phyloP scores from a whole-genome alignment of 2,888 invertebrate species.

The Agrochola lota region DNA sequence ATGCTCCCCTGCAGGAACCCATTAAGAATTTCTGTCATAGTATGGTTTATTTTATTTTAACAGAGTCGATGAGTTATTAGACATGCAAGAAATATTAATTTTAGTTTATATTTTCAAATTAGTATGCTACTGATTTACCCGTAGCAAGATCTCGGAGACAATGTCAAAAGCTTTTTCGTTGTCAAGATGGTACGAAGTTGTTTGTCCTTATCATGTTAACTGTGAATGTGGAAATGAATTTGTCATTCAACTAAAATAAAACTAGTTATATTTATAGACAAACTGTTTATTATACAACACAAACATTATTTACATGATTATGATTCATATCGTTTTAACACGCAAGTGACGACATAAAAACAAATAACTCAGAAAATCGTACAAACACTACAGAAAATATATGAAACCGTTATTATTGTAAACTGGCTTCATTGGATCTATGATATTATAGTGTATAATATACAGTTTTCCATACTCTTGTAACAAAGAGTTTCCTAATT shows the following conservation, averaged over 20 bases:
- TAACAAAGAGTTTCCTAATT: slow-evolving; percentile 70
- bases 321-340: slow-evolving; percentile 73
- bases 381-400: slow-evolving; percentile 55
- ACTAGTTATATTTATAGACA: slow-evolving; percentile 62
- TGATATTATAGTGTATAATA: slow-evolving; percentile 51
- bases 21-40: not conserved
- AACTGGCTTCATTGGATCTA: slow-evolving; percentile 76
- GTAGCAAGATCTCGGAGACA: not conserved
- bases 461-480: slow-evolving; percentile 54
- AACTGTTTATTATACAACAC: slow-evolving; percentile 85
- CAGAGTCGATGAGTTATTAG: not conserved
- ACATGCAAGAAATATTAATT: not conserved
- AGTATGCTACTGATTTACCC: not conserved
- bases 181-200: not conserved
- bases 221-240: not conserved
- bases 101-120: not conserved
- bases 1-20: not conserved
- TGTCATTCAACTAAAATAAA: slow-evolving; percentile 14
- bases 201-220: not conserved
- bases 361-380: slow-evolving; percentile 72
- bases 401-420: slow-evolving; percentile 59
- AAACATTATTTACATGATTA: slow-evolving; percentile 86
- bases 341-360: slow-evolving; percentile 69
- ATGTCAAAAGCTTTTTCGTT: slow-evolving; percentile 1
- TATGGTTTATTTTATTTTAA: not conserved